Evolutionary conservation across 2,797 vertebrate genomes (phyloP), one percentile per base, ranked within the genome.

Genomic region (Thalassophryne amazonica): DNA sequence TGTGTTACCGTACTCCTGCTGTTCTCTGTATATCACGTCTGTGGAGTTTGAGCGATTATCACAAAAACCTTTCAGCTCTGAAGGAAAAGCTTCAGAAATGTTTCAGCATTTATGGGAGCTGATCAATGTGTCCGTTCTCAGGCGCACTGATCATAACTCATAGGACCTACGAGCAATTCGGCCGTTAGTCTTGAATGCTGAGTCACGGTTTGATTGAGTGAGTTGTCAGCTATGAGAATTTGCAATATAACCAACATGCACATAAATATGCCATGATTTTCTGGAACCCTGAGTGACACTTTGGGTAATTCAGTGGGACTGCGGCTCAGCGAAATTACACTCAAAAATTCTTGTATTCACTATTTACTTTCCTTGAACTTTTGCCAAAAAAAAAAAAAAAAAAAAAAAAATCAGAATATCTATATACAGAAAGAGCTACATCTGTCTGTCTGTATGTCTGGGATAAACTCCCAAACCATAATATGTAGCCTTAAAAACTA

Each of bases 141-240:
- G 69, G 57, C 32, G 33, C 69, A 74, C 62, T 78, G 80, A 60
- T 71, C 71, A 60, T 83, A 90, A 86, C 76, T 88, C 81, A 84
- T 23, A 16, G 24, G 70, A 46, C 60, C 35, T 58, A 57, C 54
- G 60, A 67, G 61, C 50, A 17, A 12, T 39, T 72, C 48, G 20
- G 32, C 28, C 20, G 24, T 63, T 83, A 75, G 79, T 86, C 80
- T 75, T 60, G 55, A 71, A 60, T 51, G 70, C 54, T 32, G 75
- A 84, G 59, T 51, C 69, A 90, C 71, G 51, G 41, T 62, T 83
- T 87, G 86, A 90, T 87, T 57, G 53, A 55, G 49, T 50, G 19
- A 4, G 41, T 60, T 66, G 24, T 43, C 52, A 68, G 57, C 38
- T 76, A 63, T 37, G 31, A 69, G 58, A 36, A 38, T 66, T 69